phyloP scores from a whole-genome alignment of 2,888 invertebrate genomes.

The Junonia oenone region DNA sequence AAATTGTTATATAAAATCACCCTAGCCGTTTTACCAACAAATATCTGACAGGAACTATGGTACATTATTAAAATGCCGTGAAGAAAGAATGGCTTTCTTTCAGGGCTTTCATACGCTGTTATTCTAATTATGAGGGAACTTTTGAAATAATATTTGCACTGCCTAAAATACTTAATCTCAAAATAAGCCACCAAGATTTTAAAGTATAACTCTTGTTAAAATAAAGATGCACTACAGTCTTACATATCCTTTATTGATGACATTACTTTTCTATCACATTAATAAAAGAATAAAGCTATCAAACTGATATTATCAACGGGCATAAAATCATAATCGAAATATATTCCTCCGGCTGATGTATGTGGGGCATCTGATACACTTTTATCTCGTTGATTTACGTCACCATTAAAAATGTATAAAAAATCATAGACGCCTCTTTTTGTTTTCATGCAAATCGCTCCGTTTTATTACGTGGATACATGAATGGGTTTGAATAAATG shows the following conservation, averaged over 20 bases:
- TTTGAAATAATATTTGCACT: neutral
- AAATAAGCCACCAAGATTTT: too few species aligned
- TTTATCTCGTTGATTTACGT: constrained; percentile 59
- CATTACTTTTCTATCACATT: neutral
- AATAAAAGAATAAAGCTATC: constrained; percentile 16
- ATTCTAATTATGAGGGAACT: neutral
- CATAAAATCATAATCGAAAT: neutral
- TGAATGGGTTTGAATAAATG: constrained; percentile 31
- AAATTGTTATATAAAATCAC: neutral
- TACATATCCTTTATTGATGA: too few species aligned
- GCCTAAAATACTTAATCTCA: neutral
- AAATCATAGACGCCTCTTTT: constrained; percentile 49
- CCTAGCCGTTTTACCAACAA: constrained; percentile 10
- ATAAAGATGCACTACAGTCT: too few species aligned
- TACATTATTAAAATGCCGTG: constrained; percentile 29
- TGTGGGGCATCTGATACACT: constrained; percentile 45
- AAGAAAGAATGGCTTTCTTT: constrained; percentile 66
- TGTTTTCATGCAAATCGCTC: constrained; percentile 52
- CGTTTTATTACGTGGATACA: constrained; percentile 43
- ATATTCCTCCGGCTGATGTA: constrained; percentile 38
- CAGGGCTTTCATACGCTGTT: constrained; percentile 42
- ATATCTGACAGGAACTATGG: constrained; percentile 6
- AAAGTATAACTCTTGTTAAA: too few species aligned
- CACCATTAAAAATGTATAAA: constrained; percentile 55
- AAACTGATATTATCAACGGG: neutral